These are phyloP conservation scores for Centroberyx gerrardi DNA, from an alignment of 2,797 vertebrate species.

Conservation along the genomic window DNA sequence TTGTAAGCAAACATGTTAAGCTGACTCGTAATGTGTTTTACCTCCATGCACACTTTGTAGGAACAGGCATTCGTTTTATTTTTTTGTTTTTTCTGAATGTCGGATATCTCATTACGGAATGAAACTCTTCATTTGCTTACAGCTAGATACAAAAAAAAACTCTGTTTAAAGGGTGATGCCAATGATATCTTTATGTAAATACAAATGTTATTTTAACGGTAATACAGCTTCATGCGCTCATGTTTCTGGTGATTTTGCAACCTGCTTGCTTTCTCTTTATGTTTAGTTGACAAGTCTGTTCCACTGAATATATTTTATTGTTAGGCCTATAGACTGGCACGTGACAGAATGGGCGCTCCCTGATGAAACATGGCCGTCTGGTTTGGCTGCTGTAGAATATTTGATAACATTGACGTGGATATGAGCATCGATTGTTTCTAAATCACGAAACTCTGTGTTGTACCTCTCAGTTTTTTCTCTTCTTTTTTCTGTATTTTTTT, in stretches of 20 bases:
- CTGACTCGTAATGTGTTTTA: conserved; percentile 24
- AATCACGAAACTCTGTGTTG: no score
- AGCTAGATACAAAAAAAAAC: conserved; percentile 55
- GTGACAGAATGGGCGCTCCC: not conserved
- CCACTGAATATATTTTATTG: conserved; percentile 17
- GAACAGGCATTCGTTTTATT: no score
- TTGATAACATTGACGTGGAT: not conserved
- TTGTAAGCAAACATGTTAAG: not conserved
- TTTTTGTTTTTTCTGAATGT: conserved; percentile 19
- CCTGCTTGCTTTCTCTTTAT: conserved; percentile 23
- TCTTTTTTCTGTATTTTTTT: not conserved
- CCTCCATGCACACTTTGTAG: conserved; percentile 13
- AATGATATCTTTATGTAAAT: conserved; percentile 46
- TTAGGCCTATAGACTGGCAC: not conserved
- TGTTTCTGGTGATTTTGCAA: conserved; percentile 34
- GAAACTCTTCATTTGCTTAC: conserved; percentile 58
- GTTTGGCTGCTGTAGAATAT: conserved; percentile 1
- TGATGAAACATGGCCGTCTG: not conserved
- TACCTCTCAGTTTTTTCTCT: no score
- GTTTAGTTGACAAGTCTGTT: conserved; percentile 32
- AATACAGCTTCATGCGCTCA: conserved; percentile 19
- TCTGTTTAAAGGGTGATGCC: conserved; percentile 79
- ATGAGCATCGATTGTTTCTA: not conserved
- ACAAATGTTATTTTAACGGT: conserved; percentile 1
- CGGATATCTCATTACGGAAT: conserved; percentile 42